These are phyloP conservation scores for Apostichopus leukothele DNA, from an alignment of 53 echinoderm and acorn worm genomes.

Conservation along the genomic window DNA sequence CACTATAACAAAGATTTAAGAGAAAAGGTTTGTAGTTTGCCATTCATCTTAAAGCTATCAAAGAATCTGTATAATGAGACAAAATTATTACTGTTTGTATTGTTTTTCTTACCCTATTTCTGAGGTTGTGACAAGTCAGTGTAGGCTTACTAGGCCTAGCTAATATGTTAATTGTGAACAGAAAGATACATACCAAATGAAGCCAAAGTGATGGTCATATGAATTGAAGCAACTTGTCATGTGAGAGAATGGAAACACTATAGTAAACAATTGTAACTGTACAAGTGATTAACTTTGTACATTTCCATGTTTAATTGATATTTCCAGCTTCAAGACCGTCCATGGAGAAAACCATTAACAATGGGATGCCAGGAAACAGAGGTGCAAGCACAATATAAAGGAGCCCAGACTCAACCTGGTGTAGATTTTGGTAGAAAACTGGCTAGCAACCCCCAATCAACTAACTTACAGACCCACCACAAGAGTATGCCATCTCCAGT, in stretches of 20 bases:
- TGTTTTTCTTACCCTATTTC: no score
- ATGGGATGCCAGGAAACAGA: conserved; percentile 90
- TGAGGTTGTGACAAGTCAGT: no score
- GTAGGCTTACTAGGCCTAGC: no score
- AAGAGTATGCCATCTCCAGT: conserved; percentile 75
- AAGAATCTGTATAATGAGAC: no score
- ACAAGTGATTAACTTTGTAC: no score
- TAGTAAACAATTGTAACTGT: no score
- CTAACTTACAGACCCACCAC: conserved; percentile 73
- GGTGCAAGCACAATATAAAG: conserved; percentile 81
- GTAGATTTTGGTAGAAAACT: conserved; percentile 83
- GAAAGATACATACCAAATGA: no score
- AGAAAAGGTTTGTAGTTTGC: conserved; percentile 72
- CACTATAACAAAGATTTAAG: conserved; percentile 88
- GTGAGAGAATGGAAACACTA: no score
- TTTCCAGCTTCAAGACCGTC: conserved; percentile 80
- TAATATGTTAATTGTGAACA: no score
- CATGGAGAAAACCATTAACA: conserved; percentile 90
- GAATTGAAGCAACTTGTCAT: no score
- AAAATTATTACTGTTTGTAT: background rate
- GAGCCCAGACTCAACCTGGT: conserved; percentile 74
- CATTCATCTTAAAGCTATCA: no score
- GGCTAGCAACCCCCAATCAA: conserved; percentile 73
- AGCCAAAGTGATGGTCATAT: background rate
- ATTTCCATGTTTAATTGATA: background rate